These are phyloP conservation scores for Hemicrepidius hirtus DNA, from an alignment of 2,888 invertebrate genomes.

Conservation along the genomic window DNA sequence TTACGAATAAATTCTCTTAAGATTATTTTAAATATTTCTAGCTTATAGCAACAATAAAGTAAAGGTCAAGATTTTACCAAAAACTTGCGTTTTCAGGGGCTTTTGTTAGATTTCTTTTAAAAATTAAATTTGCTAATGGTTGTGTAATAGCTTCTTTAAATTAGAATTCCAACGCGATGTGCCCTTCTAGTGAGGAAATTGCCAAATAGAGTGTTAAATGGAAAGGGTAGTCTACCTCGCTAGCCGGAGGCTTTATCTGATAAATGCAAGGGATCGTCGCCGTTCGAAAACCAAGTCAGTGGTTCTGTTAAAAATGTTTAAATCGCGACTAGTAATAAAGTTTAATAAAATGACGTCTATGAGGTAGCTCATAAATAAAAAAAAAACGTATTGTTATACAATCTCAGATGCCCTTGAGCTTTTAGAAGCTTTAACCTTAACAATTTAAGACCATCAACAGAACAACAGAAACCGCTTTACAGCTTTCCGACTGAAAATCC, in stretches of 20 bases:
- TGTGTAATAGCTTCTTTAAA: slow-evolving; percentile 28
- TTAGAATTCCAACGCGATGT: slow-evolving; percentile 30
- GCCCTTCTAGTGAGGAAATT: slow-evolving; percentile 31
- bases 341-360: no score
- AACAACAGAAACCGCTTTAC: no score
- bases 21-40: neutral
- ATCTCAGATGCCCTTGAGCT: no score
- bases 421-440: no score
- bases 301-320: neutral
- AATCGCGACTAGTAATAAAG: no score
- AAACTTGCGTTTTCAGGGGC: no score
- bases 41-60: no score
- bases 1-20: neutral
- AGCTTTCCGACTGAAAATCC: no score
- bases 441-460: no score
- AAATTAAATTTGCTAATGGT: neutral
- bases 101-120: neutral
- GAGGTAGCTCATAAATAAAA: no score
- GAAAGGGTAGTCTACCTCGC: slow-evolving; percentile 27
- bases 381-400: no score
- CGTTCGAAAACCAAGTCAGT: neutral
- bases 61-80: no score
- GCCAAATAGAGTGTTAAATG: slow-evolving; percentile 43
- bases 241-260: slow-evolving; percentile 36
- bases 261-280: slow-evolving; percentile 36